A percentile compares a stretch with the other conserved stretches of the same genome.
Evolutionary conservation across 1,140 invertebrate species (phyloP).

Genomic region (Drosophila fuyamai): DNA sequence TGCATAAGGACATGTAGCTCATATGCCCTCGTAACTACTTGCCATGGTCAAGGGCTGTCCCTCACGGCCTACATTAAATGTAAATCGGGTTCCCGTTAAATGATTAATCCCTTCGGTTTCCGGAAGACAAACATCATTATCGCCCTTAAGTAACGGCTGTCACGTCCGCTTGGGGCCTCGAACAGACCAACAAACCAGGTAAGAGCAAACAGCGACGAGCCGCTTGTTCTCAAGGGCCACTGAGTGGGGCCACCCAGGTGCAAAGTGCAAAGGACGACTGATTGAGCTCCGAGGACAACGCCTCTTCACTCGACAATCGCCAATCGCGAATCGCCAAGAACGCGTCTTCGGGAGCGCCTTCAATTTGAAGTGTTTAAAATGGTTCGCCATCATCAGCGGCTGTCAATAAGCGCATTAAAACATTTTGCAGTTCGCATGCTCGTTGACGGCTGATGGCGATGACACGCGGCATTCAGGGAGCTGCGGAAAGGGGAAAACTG

Average conservation of each 20-base stretch:
- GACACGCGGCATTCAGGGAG: constrained; percentile 30
- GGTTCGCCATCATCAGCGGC: constrained; percentile 48
- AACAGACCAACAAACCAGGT: constrained; percentile 15
- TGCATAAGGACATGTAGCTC: no score
- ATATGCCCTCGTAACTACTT: constrained; percentile 1
- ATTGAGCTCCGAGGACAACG: constrained; percentile 12
- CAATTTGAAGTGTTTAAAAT: constrained; percentile 50
- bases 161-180: constrained; percentile 15
- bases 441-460: constrained; percentile 28
- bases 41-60: constrained; percentile 1
- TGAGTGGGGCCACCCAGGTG: constrained; percentile 33
- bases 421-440: constrained; percentile 33
- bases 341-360: constrained; percentile 14
- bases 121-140: constrained; percentile 23
- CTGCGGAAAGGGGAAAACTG: constrained; percentile 27
- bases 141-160: constrained; percentile 14
- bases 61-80: constrained; percentile 5
- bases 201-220: constrained; percentile 30
- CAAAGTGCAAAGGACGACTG: constrained; percentile 31
- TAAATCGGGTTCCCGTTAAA: constrained; percentile 21
- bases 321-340: constrained; percentile 31
- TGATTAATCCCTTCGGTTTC: constrained; percentile 32
- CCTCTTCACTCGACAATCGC: constrained; percentile 4
- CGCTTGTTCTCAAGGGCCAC: constrained; percentile 20
- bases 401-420: constrained; percentile 57